Conservation (phyloP, 2,797 vertebrate species). For the Coccyzus lansbergi region DNA sequence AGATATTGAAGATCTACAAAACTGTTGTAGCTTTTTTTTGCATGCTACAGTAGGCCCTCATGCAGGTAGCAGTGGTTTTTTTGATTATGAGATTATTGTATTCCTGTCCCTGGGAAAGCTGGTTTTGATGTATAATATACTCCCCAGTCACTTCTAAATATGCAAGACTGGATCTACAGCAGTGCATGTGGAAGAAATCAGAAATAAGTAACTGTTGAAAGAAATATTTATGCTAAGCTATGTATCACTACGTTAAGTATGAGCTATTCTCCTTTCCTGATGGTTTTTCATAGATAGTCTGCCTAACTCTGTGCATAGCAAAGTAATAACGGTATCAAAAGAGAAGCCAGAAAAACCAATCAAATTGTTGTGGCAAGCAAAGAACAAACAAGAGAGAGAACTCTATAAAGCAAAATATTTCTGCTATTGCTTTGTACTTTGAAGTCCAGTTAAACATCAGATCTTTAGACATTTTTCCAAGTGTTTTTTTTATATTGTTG, state of each 20-base stretch:
- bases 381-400: neutral
- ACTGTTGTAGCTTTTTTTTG: neutral
- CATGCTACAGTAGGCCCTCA: neutral
- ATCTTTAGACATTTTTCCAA: neutral
- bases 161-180: neutral
- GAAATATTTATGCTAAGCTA: neutral
- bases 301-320: neutral
- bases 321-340: slow-evolving; percentile 9
- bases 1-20: neutral
- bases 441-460: neutral
- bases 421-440: neutral
- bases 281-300: slow-evolving; percentile 11
- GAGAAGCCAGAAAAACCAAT: neutral
- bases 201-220: slow-evolving; percentile 9
- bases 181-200: neutral
- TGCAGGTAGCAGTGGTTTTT: neutral
- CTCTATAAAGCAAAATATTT: neutral
- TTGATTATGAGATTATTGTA: neutral
- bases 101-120: neutral
- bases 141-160: neutral
- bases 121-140: neutral
- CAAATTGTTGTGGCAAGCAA: neutral
- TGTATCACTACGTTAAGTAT: neutral
- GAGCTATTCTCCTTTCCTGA: neutral
- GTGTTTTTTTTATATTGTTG: neutral